Evolutionary conservation across 2,113 vertebrate genomes (phyloP), one percentile per base, ranked within the genome.

Genomic region (Podarcis raffonei): DNA sequence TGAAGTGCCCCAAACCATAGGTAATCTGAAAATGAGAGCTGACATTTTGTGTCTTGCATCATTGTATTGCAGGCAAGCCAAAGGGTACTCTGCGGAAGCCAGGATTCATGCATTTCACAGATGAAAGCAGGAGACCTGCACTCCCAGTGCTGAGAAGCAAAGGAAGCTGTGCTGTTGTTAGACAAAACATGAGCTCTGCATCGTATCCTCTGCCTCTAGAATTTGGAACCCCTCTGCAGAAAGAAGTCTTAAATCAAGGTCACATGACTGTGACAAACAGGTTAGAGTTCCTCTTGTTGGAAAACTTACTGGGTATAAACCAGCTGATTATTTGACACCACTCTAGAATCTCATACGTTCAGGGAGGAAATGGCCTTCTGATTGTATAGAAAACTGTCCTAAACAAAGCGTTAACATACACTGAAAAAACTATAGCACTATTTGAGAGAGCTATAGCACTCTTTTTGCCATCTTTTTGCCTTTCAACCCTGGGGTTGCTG

Each of bases 51-150:
- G 18, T 53, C 20, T 68, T 22, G 3, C 57, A 72, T 39, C 53
- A 6, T 42, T 80, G 68, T 85, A 12, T 90, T 81, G 32, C 83
- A 99, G 98, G 95, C 78, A 97, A 92, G 81, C 98, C 97, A 72
- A 97, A 97, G 90, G 96, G 95, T 12, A 98, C 97, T 27, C 97
- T 98, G 85, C 96, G 98, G 76, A 97, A 98, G 85, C 98, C 98
- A 5, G 95, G 94, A 37, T 94, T 95, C 23, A 62, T 78, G 74
- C 39, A 25, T 90, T 65, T 82, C 89, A 93, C 92, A 68, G 89
- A 91, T 79, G 88, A 93, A 84, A 95, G 84, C 81, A 91, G 85
- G 83, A 96, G 90, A 76, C 78, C 93, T 57, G 77, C 89, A 39
- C 82, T 72, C 6, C 72, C 80, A 23, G 15, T 86, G 27, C 85